Evolutionary conservation across 1,140 invertebrate genomes (phyloP).

Genomic region (Drosophila trapezifrons): DNA sequence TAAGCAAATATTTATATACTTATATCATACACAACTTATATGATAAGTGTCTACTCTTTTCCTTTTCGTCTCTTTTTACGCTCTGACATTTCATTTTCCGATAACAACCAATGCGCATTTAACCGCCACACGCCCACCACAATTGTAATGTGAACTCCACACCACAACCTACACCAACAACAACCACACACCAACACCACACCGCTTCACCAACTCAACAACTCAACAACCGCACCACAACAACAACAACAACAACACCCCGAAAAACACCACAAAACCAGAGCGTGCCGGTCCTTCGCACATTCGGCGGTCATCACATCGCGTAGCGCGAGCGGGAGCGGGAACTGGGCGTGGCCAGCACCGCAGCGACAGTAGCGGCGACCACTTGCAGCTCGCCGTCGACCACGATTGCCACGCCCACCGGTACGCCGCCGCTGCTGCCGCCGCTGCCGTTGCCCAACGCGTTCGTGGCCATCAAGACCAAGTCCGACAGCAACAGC

Average conservation of each 20-base stretch:
- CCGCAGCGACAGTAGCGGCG: slow-evolving; percentile 48
- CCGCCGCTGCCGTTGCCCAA: slow-evolving; percentile 79
- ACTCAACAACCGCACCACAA: slow-evolving; percentile 23
- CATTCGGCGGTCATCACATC: slow-evolving; percentile 84
- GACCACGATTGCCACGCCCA: slow-evolving; percentile 62
- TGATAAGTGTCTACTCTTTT: slow-evolving; percentile 82
- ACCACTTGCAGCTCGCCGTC: slow-evolving; percentile 64
- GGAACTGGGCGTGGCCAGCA: slow-evolving; percentile 72
- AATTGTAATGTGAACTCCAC: slow-evolving; percentile 50
- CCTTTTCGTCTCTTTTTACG: slow-evolving; percentile 82
- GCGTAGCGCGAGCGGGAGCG: slow-evolving; percentile 84
- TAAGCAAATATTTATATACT: slow-evolving; percentile 66
- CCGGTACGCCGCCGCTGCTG: slow-evolving; percentile 75
- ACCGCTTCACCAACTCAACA: slow-evolving; percentile 12
- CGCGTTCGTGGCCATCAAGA: slow-evolving; percentile 79
- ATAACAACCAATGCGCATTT: slow-evolving; percentile 67
- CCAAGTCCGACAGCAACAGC: slow-evolving; percentile 63
- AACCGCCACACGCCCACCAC: slow-evolving; percentile 56
- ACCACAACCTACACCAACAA: slow-evolving; percentile 38
- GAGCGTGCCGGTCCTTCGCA: slow-evolving; percentile 84
- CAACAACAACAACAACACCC: slow-evolving; percentile 33
- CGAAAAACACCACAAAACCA: slow-evolving; percentile 62
- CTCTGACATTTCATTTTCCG: slow-evolving; percentile 81
- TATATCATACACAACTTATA: slow-evolving; percentile 82
- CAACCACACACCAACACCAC: slow-evolving; percentile 28